Evolutionary conservation across 2,113 vertebrate species (phyloP).

Genomic region (Podocnemis expansa): DNA sequence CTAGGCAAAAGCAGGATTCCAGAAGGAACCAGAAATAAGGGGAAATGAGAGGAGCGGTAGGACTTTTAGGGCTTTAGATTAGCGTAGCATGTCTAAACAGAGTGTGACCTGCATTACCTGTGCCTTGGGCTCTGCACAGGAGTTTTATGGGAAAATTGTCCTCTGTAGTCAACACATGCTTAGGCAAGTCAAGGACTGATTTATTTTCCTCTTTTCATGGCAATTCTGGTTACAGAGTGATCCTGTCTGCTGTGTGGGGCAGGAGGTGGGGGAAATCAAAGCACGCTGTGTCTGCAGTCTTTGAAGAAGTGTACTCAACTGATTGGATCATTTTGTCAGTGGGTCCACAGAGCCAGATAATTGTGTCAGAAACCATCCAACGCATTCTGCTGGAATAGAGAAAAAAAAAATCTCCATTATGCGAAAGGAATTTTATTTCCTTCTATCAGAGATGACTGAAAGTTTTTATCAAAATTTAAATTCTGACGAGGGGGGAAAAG

Average conservation of each 20-base stretch:
- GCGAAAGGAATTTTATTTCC: too few species aligned
- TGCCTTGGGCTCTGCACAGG: background rate
- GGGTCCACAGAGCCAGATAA: background rate
- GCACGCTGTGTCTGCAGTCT: background rate
- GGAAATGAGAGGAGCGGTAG: background rate
- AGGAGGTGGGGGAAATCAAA: background rate
- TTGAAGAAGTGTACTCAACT: background rate
- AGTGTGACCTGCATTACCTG: background rate
- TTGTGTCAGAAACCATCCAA: background rate
- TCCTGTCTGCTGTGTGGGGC: background rate
- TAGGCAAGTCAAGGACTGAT: background rate
- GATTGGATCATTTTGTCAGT: accelerated
- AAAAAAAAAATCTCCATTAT: background rate
- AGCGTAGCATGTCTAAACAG: background rate
- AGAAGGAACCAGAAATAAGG: background rate
- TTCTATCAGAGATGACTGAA: too few species aligned
- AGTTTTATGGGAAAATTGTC: accelerated
- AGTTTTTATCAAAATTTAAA: background rate
- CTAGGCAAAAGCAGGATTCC: background rate
- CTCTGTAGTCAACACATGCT: background rate
- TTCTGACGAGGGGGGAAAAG: background rate
- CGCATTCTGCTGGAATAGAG: background rate
- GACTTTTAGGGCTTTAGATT: background rate
- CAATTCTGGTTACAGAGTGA: background rate
- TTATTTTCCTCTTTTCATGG: background rate